Conservation (phyloP, 2,888 invertebrate genomes). For the Cheilosia urbana region DNA sequence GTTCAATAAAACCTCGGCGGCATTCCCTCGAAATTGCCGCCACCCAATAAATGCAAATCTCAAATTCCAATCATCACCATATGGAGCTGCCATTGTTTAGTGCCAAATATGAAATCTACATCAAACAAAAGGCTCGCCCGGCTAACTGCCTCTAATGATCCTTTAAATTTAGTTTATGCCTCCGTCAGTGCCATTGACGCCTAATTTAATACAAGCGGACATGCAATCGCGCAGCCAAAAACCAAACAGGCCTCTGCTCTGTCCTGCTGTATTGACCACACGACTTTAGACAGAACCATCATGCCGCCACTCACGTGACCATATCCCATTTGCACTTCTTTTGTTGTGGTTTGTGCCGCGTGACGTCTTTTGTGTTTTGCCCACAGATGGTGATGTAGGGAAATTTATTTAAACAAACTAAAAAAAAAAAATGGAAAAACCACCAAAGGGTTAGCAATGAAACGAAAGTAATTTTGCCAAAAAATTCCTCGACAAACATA, state of each 20-base stretch:
- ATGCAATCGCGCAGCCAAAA: constrained; percentile 47
- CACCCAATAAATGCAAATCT: constrained; percentile 62
- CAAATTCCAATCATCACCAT: constrained; percentile 61
- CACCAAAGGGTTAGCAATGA: constrained; percentile 59
- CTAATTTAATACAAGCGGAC: constrained; percentile 70
- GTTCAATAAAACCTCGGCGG: constrained; percentile 63
- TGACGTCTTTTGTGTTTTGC: constrained; percentile 53
- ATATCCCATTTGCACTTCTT: constrained; percentile 69
- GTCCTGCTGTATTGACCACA: constrained; percentile 46
- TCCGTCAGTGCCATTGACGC: constrained; percentile 63
- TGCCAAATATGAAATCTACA: constrained; percentile 54
- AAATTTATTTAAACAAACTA: constrained; percentile 9
- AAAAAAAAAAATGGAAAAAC: not conserved
- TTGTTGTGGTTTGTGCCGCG: constrained; percentile 57
- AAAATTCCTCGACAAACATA: constrained; percentile 45
- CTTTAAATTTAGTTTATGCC: constrained; percentile 73
- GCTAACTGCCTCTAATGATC: constrained; percentile 72
- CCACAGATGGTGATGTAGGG: constrained; percentile 36
- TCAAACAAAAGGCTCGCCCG: constrained; percentile 38
- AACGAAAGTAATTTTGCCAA: constrained; percentile 65
- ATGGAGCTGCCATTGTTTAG: constrained; percentile 22
- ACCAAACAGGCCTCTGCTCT: constrained; percentile 6
- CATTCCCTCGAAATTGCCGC: constrained; percentile 3
- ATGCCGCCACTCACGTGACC: constrained; percentile 62
- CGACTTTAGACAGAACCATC: constrained; percentile 14